phyloP scores from a whole-genome alignment of 2,113 vertebrate genomes.

The Pithys albifrons region DNA sequence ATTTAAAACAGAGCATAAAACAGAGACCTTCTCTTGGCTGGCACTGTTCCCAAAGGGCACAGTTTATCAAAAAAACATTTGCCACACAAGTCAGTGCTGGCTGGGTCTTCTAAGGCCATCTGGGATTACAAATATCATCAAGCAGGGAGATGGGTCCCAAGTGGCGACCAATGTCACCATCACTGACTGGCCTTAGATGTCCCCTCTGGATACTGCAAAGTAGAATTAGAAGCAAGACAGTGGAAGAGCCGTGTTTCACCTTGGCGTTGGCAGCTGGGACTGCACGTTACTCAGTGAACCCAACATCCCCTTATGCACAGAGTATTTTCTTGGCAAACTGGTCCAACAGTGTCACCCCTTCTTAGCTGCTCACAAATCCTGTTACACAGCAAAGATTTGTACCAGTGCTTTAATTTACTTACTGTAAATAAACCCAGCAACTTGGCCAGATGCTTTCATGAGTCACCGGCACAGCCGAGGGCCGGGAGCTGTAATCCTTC shows the following conservation, averaged over 20 bases:
- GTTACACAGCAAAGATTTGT: conserved; percentile 48
- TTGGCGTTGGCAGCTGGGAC: neutral
- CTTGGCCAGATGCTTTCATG: neutral
- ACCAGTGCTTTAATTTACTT: conserved; percentile 51
- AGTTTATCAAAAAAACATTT: neutral
- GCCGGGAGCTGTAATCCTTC: neutral
- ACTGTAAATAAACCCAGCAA: conserved; percentile 42
- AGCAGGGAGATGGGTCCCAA: neutral
- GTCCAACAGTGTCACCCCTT: neutral
- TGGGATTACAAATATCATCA: neutral
- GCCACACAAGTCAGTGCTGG: neutral
- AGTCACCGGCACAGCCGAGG: neutral
- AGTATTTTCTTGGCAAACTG: neutral
- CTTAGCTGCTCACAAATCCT: conserved; percentile 31
- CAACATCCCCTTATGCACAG: neutral
- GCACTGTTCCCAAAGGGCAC: neutral
- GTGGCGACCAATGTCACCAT: neutral
- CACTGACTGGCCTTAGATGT: neutral
- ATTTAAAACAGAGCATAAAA: neutral
- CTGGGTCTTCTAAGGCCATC: neutral
- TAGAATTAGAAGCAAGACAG: neutral
- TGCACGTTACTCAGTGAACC: neutral
- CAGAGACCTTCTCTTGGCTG: neutral
- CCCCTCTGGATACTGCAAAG: neutral
- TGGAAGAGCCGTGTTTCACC: neutral